Percentiles rank a stretch among this genome's conserved stretches.
phyloP scores from a whole-genome alignment of 2,888 invertebrate species.

The Eustalomyia histrio region DNA sequence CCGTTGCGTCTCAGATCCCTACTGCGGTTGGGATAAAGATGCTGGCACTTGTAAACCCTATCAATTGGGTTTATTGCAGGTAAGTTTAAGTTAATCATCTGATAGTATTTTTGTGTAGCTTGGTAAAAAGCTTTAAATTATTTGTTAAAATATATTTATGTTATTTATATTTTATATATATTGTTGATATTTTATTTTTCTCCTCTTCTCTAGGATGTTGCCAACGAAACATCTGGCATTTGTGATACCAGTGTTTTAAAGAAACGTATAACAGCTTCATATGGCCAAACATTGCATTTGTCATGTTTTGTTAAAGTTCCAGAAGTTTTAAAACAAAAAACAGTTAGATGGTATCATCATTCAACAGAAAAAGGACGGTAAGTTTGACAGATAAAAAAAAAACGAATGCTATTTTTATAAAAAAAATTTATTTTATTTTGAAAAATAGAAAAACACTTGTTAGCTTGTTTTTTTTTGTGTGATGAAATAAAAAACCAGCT shows the following conservation, averaged over 20 bases:
- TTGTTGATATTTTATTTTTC: conserved; percentile 27
- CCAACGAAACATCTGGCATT: conserved; percentile 92
- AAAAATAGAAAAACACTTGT: neutral
- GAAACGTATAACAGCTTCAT: conserved; percentile 92
- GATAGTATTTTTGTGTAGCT: neutral
- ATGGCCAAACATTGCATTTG: conserved; percentile 95
- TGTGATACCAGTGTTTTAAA: conserved; percentile 94
- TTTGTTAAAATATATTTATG: conserved; percentile 78
- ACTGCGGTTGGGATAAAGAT: conserved; percentile 98
- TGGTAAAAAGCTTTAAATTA: neutral
- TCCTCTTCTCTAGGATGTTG: conserved; percentile 88
- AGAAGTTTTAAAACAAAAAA: conserved; percentile 89
- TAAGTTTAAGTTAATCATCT: conserved; percentile 63
- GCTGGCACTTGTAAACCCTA: conserved; percentile 92
- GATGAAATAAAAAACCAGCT: neutral
- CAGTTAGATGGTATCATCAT: conserved; percentile 93
- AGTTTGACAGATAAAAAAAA: conserved; percentile 66
- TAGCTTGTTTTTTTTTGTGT: neutral
- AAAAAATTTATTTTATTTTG: neutral
- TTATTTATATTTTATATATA: neutral
- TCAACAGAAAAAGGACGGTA: conserved; percentile 91
- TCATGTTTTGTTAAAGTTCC: conserved; percentile 95
- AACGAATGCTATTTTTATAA: neutral
- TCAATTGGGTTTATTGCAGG: conserved; percentile 85
- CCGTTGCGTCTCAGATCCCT: conserved; percentile 95